Base-by-base conservation (phyloP, 1,140 invertebrate species). In the Heliconius nattereri region DNA sequence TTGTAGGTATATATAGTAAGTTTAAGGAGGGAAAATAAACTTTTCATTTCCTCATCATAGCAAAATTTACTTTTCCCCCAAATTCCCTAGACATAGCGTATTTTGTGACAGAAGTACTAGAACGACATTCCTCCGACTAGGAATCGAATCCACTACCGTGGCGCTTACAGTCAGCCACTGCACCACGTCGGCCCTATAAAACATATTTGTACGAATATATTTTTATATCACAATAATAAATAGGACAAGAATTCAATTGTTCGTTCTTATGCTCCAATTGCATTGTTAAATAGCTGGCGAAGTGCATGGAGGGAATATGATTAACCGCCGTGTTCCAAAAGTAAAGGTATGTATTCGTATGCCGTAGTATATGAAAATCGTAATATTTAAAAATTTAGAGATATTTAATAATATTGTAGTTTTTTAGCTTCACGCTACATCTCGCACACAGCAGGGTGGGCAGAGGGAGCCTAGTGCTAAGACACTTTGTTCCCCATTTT, bases 281-380 rank as follows among this genome's bases (percentile, higher is more conserved):
- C 75, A 76, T 76, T n/a, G 20, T 60, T 76, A 76, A 76, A 49
- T 29, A 35, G 35, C 60, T 23, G 11, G 37, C 75, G 19, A 49
- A 66, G 32, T 23, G 71, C 37, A 66, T 52, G 77, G 54, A 45
- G 40, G 23, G n/a, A 29, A 81, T 60, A 74, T 26, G 75, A 81
- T 83, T 37, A 57, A 40, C 23, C 26, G n/a, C n/a, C 72, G 35
- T 49, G 37, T 35, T 37, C 19, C 23, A 8, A 29, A 32, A 26
- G 75, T 70, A 76, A 76, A 76, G 32, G 13, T 60, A 26, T 20
- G 19, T 52, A 20, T 20, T 52, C 6, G 19, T 20, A 52, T 19
- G 2, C 19, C 7, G 19, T 7, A 7, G 49, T 20, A 6, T 19
- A 45, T 5, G 3, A 45, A 45, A 45, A 45, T 16, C 5, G 40